phyloP scores from a whole-genome alignment of 2,797 vertebrate genomes.

The Anomalospiza imberbis region DNA sequence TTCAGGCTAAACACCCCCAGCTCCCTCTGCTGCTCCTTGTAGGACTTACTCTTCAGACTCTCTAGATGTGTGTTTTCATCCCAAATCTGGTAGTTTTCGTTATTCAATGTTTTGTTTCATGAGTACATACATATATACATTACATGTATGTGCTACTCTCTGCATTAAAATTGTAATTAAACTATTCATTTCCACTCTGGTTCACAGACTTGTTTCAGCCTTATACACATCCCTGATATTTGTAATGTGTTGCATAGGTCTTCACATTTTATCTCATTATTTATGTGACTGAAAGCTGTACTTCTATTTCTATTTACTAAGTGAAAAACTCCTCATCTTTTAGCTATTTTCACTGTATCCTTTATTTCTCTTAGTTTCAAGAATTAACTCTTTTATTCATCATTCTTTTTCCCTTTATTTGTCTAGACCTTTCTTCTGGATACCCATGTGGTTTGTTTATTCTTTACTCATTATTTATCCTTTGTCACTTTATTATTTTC shows the following conservation, averaged over 20 bases:
- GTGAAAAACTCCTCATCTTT: neutral
- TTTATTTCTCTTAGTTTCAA: neutral
- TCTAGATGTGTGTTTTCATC: neutral
- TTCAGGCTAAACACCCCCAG: neutral
- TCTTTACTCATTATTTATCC: neutral
- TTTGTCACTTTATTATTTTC: neutral
- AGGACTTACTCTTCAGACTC: neutral
- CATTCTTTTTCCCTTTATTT: neutral
- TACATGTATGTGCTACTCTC: neutral
- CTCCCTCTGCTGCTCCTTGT: neutral
- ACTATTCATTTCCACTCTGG: neutral
- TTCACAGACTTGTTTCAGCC: neutral
- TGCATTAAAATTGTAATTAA: neutral
- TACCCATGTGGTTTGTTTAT: rapidly evolving
- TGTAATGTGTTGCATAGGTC: neutral
- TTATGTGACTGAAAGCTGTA: neutral
- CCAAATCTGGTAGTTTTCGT: neutral
- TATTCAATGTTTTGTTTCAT: neutral
- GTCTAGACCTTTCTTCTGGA: neutral
- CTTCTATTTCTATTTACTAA: neutral
- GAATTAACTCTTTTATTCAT: neutral
- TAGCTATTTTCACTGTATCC: neutral
- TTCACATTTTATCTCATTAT: neutral
- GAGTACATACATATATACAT: neutral
- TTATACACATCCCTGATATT: neutral